Evolutionary conservation across 2,888 invertebrate genomes (phyloP).

Genomic region (Mimachlamys varia): DNA sequence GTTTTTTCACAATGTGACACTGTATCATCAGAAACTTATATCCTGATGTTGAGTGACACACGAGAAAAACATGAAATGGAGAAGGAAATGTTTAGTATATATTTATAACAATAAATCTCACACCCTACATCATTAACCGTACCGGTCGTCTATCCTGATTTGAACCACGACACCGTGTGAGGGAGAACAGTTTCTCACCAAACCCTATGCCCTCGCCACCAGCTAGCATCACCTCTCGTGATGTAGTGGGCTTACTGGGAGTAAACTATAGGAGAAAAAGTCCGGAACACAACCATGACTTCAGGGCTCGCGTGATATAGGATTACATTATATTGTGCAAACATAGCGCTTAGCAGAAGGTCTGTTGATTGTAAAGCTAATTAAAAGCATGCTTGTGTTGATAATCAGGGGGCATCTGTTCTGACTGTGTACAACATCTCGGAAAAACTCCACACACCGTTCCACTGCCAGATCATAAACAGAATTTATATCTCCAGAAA

Average conservation of each 20-base stretch:
- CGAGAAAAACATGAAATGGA: background rate
- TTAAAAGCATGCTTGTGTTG: slow-evolving; percentile 27
- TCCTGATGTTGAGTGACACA: background rate
- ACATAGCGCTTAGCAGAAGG: slow-evolving; percentile 34
- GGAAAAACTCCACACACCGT: background rate
- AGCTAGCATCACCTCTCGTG: background rate
- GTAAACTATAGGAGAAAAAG: background rate
- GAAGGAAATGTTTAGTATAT: background rate
- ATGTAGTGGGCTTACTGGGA: background rate
- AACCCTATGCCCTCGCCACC: background rate
- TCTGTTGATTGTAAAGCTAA: slow-evolving; percentile 19
- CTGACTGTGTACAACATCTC: background rate
- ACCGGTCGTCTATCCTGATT: background rate
- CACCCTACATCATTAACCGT: background rate
- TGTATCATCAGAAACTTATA: too few relatives aligned
- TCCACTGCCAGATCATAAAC: background rate
- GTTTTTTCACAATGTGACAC: too few relatives aligned
- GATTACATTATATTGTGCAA: slow-evolving; percentile 36
- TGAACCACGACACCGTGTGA: background rate
- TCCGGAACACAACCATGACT: background rate
- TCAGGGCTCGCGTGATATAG: slow-evolving; percentile 4
- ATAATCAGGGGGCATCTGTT: slow-evolving; percentile 13
- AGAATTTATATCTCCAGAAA: slow-evolving; percentile 12
- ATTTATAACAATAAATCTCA: background rate
- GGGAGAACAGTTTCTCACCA: background rate